Evolutionary conservation across 2,888 invertebrate genomes (phyloP).

Genomic region (Epirrhoe alternata): DNA sequence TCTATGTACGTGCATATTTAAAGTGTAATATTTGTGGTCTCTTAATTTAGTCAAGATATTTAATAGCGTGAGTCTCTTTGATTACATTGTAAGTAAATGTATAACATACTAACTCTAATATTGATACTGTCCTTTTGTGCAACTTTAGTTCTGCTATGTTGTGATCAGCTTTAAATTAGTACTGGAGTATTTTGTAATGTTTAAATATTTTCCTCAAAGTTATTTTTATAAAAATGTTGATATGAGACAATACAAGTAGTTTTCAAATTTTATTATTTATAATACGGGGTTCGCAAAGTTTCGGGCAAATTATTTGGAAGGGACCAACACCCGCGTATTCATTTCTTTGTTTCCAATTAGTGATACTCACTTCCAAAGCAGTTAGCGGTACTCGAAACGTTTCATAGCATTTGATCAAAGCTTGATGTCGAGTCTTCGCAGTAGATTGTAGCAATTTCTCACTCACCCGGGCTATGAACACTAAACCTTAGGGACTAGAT

Average conservation of each 20-base stretch:
- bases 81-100: slow-evolving; percentile 76
- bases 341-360: slow-evolving; percentile 52
- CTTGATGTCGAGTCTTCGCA: slow-evolving; percentile 64
- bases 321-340: slow-evolving; percentile 78
- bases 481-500: slow-evolving; percentile 66
- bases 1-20: slow-evolving; percentile 82
- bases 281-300: slow-evolving; percentile 58
- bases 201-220: slow-evolving; percentile 76
- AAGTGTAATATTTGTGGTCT: slow-evolving; percentile 82
- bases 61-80: slow-evolving; percentile 83
- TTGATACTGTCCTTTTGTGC: slow-evolving; percentile 80
- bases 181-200: slow-evolving; percentile 78
- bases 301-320: slow-evolving; percentile 77
- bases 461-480: slow-evolving; percentile 78
- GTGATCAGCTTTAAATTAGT: slow-evolving; percentile 82
- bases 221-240: slow-evolving; percentile 83
- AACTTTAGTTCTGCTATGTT: slow-evolving; percentile 82
- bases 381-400: slow-evolving; percentile 58
- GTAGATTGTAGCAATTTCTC: slow-evolving; percentile 60
- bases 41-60: slow-evolving; percentile 85
- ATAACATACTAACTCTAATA: slow-evolving; percentile 76
- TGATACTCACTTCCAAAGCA: slow-evolving; percentile 54
- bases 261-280: slow-evolving; percentile 67
- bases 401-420: slow-evolving; percentile 70
- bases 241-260: slow-evolving; percentile 81